Base-by-base conservation (phyloP, 2,888 invertebrate species). In the Hypsopygia costalis region DNA sequence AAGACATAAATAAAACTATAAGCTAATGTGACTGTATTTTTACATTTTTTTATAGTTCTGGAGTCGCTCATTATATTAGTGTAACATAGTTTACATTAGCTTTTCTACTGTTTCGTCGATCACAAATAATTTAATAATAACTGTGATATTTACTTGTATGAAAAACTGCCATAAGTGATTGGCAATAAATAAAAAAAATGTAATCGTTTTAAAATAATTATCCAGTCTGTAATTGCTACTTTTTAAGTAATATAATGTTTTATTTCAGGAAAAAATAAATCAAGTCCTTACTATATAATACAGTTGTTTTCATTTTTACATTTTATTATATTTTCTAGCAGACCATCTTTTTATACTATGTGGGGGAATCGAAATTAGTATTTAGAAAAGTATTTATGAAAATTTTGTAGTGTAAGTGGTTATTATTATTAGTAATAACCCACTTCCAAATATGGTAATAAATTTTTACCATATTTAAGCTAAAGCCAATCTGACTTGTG, bases 131-230 rank as follows among this genome's bases (percentile, higher is more conserved):
- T 79, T 83, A 81, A 81, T 80, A 72, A 81, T 76, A 85, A 86
- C 87, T 88, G 87, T 88, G 87, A 88, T 88, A 88, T 86, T 88
- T 87, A 83, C 82, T 85, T 85, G 85, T 83, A 85, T 70, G 77
- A 67, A 73, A 73, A 73, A 16, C 16, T 76, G 83, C 85, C 85
- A 76, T 62, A 47, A 56, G 54, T 59, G 47, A 71, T 68, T 78
- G 86, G 86, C 80, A 65, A 74, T 80, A 81, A 85, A 76, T 69
- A 65, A 67, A 74, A 75, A 74, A 71, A 60, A 63, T 50, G 45
- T 59, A 56, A 58, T 56, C 40, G 45, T 52, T 58, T 53, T 58
- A 53, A 55, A 58, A 50, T 54, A 51, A 54, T 55, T 49, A 65
- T 60, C 62, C 62, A 61, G 58, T 59, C 54, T 61, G 60, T 58